Evolutionary conservation across 2,113 vertebrate genomes (phyloP).

Genomic region (Melospiza georgiana): DNA sequence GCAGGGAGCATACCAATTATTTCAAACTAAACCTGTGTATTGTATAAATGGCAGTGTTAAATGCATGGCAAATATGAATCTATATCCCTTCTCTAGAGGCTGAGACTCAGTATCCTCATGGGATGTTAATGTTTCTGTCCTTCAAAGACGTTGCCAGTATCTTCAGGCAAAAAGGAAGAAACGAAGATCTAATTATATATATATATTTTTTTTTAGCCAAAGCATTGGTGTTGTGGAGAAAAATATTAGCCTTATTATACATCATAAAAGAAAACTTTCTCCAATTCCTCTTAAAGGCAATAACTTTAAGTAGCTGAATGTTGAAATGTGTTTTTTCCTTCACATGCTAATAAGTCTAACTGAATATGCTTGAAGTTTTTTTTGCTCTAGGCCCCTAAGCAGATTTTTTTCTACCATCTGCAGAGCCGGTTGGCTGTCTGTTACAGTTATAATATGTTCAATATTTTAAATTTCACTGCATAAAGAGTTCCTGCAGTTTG

Average conservation of each 20-base stretch:
- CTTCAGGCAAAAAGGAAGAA: neutral
- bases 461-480: neutral
- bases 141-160: neutral
- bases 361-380: neutral
- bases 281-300: neutral
- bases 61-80: neutral
- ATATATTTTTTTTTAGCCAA: neutral
- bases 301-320: neutral
- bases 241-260: neutral
- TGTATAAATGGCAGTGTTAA: neutral
- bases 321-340: neutral
- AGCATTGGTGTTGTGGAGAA: neutral
- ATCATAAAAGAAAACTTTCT: neutral
- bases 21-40: neutral
- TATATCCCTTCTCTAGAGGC: neutral
- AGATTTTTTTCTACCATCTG: neutral
- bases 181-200: neutral
- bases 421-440: neutral
- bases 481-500: neutral
- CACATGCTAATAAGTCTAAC: neutral
- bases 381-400: neutral
- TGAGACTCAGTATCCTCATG: neutral
- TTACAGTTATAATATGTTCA: neutral
- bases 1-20: conserved; percentile 2
- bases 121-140: neutral